phyloP scores from a whole-genome alignment of 2,797 vertebrate species.

The Gobionotothen gibberifrons region DNA sequence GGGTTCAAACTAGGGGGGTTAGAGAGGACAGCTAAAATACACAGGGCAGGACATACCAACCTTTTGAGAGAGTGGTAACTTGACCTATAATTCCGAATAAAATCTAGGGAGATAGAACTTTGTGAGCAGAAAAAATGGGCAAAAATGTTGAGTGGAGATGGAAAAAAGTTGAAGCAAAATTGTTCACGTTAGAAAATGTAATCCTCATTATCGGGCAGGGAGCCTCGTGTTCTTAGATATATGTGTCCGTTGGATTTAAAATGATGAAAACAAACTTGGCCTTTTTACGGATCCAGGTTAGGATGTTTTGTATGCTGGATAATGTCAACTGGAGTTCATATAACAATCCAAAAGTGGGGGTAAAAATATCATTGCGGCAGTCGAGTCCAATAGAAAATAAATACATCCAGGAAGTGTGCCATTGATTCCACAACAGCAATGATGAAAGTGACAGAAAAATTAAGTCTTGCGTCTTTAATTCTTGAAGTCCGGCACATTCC shows the following conservation, averaged over 20 bases:
- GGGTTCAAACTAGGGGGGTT: conserved; percentile 93
- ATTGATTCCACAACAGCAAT: conserved; percentile 28
- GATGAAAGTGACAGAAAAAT: conserved; percentile 14
- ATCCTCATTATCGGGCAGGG: conserved; percentile 75
- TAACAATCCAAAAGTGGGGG: conserved; percentile 49
- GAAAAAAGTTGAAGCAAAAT: conserved; percentile 60
- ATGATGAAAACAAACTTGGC: conserved; percentile 38
- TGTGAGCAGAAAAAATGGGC: conserved; percentile 89
- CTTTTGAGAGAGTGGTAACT: conserved; percentile 99
- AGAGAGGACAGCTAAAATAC: conserved; percentile 98
- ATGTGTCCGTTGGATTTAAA: conserved; percentile 56
- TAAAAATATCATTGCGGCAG: neutral
- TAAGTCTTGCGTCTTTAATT: conserved; percentile 51
- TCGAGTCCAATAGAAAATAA: conserved; percentile 42
- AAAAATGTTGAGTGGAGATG: conserved; percentile 80
- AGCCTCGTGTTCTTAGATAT: conserved; percentile 41
- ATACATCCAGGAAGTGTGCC: conserved; percentile 53
- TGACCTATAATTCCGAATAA: conserved; percentile 99
- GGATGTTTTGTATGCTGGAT: conserved; percentile 39
- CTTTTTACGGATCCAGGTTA: conserved; percentile 52
- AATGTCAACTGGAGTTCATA: conserved; percentile 48
- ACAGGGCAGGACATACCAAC: conserved; percentile 99
- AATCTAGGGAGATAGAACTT: conserved; percentile 99
- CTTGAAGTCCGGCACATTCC: conserved; percentile 52
- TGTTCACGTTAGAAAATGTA: conserved; percentile 67